phyloP scores from a whole-genome alignment of 2,888 invertebrate species.

The Cerastis rubricosa region DNA sequence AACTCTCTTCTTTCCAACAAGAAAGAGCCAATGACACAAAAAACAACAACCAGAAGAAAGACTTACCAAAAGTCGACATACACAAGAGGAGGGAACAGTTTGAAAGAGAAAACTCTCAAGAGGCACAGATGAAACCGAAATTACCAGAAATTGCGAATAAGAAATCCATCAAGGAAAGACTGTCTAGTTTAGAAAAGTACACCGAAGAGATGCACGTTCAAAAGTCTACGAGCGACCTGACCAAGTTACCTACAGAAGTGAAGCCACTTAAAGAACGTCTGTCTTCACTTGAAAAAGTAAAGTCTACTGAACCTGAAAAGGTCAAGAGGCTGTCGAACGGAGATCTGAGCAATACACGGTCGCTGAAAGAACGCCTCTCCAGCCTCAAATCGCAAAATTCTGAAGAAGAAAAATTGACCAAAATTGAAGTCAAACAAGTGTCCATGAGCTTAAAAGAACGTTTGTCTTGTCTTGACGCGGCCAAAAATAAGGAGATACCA shows the following conservation, averaged over 20 bases:
- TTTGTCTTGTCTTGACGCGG: slow-evolving; percentile 88
- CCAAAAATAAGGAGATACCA: slow-evolving; percentile 87
- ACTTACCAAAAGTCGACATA: slow-evolving; percentile 95
- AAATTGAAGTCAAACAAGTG: slow-evolving; percentile 87
- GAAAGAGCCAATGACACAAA: slow-evolving; percentile 85
- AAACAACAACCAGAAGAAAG: slow-evolving; percentile 89
- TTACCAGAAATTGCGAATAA: slow-evolving; percentile 92
- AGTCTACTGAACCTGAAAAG: slow-evolving; percentile 87
- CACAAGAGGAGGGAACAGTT: slow-evolving; percentile 96
- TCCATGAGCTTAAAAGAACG: slow-evolving; percentile 90
- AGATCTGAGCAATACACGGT: slow-evolving; percentile 83
- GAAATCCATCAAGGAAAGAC: slow-evolving; percentile 93
- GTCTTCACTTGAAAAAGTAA: slow-evolving; percentile 91
- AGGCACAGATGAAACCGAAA: slow-evolving; percentile 89
- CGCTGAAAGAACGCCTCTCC: slow-evolving; percentile 88
- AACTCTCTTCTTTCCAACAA: slow-evolving; percentile 91
- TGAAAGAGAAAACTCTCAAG: slow-evolving; percentile 92
- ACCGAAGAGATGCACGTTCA: slow-evolving; percentile 89
- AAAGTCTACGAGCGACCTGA: slow-evolving; percentile 86
- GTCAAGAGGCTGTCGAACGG: slow-evolving; percentile 86
- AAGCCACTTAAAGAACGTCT: slow-evolving; percentile 92
- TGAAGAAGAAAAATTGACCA: slow-evolving; percentile 82
- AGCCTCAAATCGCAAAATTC: slow-evolving; percentile 86
- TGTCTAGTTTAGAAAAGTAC: slow-evolving; percentile 93
- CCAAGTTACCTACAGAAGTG: slow-evolving; percentile 91